phyloP scores from a whole-genome alignment of 1,140 invertebrate species.

The Drosophila sechellia region DNA sequence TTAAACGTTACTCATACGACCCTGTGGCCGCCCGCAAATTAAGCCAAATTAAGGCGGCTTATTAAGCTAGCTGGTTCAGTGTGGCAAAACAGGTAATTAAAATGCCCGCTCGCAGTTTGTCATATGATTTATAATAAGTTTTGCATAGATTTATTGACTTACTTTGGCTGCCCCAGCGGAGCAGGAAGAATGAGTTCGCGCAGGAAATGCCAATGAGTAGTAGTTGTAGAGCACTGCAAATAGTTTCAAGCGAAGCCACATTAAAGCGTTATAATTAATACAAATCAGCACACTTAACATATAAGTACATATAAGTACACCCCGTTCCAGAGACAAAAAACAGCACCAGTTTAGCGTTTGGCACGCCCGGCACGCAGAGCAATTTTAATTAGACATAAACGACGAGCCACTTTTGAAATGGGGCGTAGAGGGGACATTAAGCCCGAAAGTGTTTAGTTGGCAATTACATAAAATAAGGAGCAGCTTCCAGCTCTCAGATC shows the following conservation, averaged over 20 bases:
- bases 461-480: conserved; percentile 83
- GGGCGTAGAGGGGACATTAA: conserved; percentile 31
- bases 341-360: conserved; percentile 43
- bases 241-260: conserved; percentile 61
- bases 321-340: conserved; percentile 7
- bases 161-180: conserved; percentile 39
- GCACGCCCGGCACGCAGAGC: conserved; percentile 66
- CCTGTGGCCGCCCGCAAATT: conserved; percentile 78
- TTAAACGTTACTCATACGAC: conserved; percentile 82
- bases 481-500: conserved; percentile 33
- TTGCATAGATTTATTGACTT: conserved; percentile 77
- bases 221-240: conserved; percentile 44
- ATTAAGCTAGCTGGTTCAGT: conserved; percentile 50
- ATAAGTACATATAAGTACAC: conserved; percentile 40
- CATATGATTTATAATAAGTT: conserved; percentile 76
- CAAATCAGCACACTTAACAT: conserved; percentile 73
- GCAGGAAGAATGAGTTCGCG: conserved; percentile 66
- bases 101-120: conserved; percentile 61
- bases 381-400: conserved; percentile 82
- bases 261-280: conserved; percentile 75
- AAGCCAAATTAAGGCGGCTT: conserved; percentile 73
- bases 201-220: conserved; percentile 66
- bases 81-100: conserved; percentile 66
- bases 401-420: conserved; percentile 46
- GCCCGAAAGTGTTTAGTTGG: conserved; percentile 76